A percentile compares a stretch with the other conserved stretches of the same genome.
These are phyloP conservation scores for Pachyrhynchus sulphureomaculatus DNA, from an alignment of 1,140 invertebrate genomes.

Conservation along the genomic window DNA sequence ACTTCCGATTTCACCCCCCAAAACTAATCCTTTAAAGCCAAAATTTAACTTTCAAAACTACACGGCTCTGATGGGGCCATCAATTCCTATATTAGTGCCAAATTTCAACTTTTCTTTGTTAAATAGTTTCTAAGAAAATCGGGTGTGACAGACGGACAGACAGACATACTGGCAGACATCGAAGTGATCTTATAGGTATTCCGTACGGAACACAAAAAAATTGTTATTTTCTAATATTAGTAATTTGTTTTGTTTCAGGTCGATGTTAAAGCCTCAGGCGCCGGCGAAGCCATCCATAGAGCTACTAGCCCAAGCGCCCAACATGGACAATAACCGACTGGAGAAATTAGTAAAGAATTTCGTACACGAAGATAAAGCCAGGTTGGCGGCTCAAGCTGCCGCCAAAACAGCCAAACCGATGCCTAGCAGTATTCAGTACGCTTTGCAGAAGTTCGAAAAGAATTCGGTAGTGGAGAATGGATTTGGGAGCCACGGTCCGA, in stretches of 20 bases:
- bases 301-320: slow-evolving; percentile 59
- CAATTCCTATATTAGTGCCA: no score
- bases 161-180: no score
- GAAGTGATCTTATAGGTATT: no score
- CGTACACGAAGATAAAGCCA: slow-evolving; percentile 76
- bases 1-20: no score
- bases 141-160: no score
- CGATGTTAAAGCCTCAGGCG: slow-evolving; percentile 49
- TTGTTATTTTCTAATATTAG: no score
- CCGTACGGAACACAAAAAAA: no score
- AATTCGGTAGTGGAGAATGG: slow-evolving; percentile 49
- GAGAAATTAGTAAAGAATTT: slow-evolving; percentile 77
- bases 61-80: no score
- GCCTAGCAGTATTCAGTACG: slow-evolving; percentile 69
- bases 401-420: slow-evolving; percentile 51
- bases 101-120: no score
- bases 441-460: slow-evolving; percentile 68
- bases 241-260: slow-evolving; percentile 35
- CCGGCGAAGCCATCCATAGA: slow-evolving; percentile 52
- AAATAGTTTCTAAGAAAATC: no score
- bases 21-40: no score
- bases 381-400: slow-evolving; percentile 53
- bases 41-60: no score
- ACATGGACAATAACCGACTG: slow-evolving; percentile 63
- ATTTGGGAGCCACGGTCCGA: slow-evolving; percentile 5